Evolutionary conservation across 2,113 vertebrate genomes (phyloP).

Genomic region (Zosterops japonicus): DNA sequence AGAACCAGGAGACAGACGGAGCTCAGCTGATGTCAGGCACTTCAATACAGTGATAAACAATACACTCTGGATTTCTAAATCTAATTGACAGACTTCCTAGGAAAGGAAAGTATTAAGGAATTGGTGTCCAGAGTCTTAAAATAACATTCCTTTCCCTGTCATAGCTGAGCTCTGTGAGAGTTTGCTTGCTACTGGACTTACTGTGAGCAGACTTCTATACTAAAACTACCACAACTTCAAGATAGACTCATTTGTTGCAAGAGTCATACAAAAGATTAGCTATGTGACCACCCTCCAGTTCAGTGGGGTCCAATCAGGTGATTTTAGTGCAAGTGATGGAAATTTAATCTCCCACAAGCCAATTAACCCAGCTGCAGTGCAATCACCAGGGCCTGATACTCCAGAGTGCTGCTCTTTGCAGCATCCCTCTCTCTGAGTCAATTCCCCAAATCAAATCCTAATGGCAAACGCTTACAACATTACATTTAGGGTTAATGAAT

Average conservation of each 20-base stretch:
- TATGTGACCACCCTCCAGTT: background rate
- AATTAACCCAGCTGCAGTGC: background rate
- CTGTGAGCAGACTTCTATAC: background rate
- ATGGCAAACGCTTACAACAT: background rate
- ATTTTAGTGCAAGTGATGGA: background rate
- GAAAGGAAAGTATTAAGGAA: constrained; percentile 9
- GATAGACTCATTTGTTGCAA: background rate
- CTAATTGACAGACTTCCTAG: constrained; percentile 48
- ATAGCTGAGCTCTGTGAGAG: background rate
- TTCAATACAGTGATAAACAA: constrained; percentile 19
- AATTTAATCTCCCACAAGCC: background rate
- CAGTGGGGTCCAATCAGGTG: background rate
- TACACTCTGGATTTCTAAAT: constrained; percentile 25
- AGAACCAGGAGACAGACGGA: background rate
- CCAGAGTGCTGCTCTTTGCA: background rate
- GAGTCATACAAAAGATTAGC: background rate
- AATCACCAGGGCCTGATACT: background rate
- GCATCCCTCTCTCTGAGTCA: background rate
- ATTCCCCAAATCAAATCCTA: background rate
- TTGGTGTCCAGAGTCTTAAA: background rate
- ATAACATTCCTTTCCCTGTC: background rate
- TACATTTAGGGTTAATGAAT: background rate
- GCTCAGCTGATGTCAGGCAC: background rate
- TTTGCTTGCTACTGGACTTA: background rate
- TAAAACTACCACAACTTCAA: background rate